Conservation (phyloP, 2,797 vertebrate species). For the Clarias fuscus region DNA sequence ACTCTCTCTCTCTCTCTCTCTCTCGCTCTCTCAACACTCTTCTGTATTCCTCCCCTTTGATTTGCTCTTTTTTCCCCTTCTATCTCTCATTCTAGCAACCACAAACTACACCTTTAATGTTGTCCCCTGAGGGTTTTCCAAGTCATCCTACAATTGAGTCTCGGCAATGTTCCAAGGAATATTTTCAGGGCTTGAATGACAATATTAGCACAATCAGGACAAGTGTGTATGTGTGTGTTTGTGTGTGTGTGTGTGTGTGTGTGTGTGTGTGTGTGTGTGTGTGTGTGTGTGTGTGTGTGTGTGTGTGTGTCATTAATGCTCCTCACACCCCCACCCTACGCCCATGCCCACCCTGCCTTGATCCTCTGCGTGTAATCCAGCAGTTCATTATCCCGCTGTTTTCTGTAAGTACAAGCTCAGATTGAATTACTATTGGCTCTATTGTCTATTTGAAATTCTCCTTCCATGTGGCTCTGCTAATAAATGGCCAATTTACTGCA, state of each 20-base stretch:
- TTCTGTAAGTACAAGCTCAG: constrained; percentile 99
- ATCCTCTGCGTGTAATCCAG: constrained; percentile 89
- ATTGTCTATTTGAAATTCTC: constrained; percentile 93
- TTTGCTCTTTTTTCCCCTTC: constrained; percentile 12
- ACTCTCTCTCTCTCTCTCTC: constrained; percentile 76
- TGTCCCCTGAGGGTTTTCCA: constrained; percentile 83
- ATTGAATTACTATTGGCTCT: constrained; percentile 96
- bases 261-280: constrained; percentile 50
- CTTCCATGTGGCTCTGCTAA: constrained; percentile 86
- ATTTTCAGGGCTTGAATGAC: constrained; percentile 83
- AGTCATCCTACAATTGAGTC: constrained; percentile 84
- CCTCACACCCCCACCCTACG: constrained; percentile 51
- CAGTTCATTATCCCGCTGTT: constrained; percentile 98
- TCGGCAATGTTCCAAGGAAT: constrained; percentile 80
- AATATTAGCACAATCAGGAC: constrained; percentile 75
- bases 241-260: not conserved
- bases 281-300: constrained; percentile 39
- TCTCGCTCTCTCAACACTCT: not conserved
- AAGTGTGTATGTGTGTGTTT: too few relatives aligned
- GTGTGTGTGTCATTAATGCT: constrained; percentile 48
- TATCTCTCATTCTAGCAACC: constrained; percentile 60
- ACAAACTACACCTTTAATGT: constrained; percentile 81
- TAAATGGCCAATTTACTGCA: constrained; percentile 99
- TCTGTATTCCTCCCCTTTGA: constrained; percentile 27
- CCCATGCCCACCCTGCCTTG: constrained; percentile 68